Evolutionary conservation across 2,888 invertebrate species (phyloP).

Genomic region (Rapana venosa): DNA sequence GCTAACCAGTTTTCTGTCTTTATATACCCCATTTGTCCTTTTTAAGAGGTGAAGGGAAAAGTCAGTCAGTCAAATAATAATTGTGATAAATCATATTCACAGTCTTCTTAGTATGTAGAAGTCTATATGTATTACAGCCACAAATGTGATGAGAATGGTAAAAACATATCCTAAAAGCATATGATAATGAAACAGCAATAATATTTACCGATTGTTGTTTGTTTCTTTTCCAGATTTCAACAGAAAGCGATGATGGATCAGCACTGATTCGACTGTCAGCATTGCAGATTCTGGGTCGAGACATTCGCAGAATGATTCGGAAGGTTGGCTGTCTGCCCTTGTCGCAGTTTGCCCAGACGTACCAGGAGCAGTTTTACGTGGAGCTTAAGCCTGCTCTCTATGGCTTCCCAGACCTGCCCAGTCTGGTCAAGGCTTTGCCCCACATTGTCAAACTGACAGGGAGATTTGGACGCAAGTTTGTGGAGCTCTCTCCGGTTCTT

Average conservation of each 20-base stretch:
- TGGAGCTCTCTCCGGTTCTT: constrained; percentile 59
- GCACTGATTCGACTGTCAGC: constrained; percentile 72
- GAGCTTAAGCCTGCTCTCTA: constrained; percentile 81
- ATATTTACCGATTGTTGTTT: not conserved
- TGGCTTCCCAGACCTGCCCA: constrained; percentile 80
- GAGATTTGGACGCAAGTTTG: constrained; percentile 71
- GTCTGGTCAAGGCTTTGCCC: constrained; percentile 81
- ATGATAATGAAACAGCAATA: not conserved
- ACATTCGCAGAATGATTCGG: constrained; percentile 81
- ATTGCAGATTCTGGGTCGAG: constrained; percentile 81
- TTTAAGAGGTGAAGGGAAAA: too few species aligned
- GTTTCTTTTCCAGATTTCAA: constrained; percentile 12
- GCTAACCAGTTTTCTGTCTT: too few species aligned
- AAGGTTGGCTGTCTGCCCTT: constrained; percentile 79
- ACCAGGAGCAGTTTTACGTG: constrained; percentile 76
- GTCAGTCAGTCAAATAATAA: too few species aligned
- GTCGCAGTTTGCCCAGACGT: constrained; percentile 68
- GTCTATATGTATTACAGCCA: too few species aligned
- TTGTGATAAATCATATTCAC: too few species aligned
- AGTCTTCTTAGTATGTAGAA: too few species aligned
- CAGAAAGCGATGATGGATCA: constrained; percentile 59
- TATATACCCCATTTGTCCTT: too few species aligned
- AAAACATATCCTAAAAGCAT: not conserved
- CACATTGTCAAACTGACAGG: constrained; percentile 81
- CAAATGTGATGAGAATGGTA: not conserved